Evolutionary conservation across 2,888 invertebrate species (phyloP), one percentile per base, ranked within the genome.

Genomic region (Netelia melanura): DNA sequence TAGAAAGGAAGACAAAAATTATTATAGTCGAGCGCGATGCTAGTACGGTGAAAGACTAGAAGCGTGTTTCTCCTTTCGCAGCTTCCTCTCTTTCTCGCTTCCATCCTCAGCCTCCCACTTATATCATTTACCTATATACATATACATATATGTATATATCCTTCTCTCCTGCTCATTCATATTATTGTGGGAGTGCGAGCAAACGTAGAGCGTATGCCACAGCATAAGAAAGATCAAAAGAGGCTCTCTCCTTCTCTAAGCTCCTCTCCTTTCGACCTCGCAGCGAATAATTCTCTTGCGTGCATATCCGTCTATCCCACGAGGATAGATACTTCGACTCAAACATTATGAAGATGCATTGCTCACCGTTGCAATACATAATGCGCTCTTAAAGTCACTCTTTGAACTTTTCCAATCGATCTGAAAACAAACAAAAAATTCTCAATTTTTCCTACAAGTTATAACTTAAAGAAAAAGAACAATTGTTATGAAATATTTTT

Each of bases 81-180:
- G 75, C 68, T 75, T 81, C 81, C 75, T 81, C 74, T 75, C 44
- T 43, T 72, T 48, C 44, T 71, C 71, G 71, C 38, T 38, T 70
- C 17, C 70, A n/a, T 54, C 54, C 72, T 30, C 56, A 56, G 8
- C 56, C 58, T 44, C 44, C 11, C 23, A 17, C 52, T 52, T 10
- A n/a, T 38, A 71, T 38, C 38, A 38, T 17, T 10, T 48, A 48
- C 72, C 38, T 38, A 38, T 38, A 38, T 38, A 38, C 6, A 38
- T 38, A 6, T 6, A 38, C 6, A 38, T 38, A 38, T 38, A 6
- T 38, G 6, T 38, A 8, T 38, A 6, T 38, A 38, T 38, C 38
- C 1, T 6, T 38, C 17, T 11, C 58, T 43, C 71, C 58, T 23
- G 9, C 9, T 56, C 56, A 56, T 56, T 56, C 56, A 56, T 56